Evolutionary conservation across 2,113 vertebrate genomes (phyloP).

Genomic region (Dasyornis broadbenti): DNA sequence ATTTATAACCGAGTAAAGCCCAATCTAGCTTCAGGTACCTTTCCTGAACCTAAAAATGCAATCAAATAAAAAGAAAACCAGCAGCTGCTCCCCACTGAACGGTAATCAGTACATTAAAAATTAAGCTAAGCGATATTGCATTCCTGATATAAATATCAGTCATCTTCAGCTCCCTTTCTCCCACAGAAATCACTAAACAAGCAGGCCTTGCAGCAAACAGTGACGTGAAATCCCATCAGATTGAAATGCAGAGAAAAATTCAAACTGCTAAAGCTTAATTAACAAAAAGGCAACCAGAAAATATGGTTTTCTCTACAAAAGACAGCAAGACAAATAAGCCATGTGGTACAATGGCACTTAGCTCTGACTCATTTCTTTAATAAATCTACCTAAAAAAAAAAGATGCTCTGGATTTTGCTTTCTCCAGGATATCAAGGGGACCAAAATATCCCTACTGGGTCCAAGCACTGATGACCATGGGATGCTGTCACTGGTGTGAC

Average conservation of each 20-base stretch:
- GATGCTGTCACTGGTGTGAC: not conserved
- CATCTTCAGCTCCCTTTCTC: not conserved
- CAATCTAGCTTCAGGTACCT: not conserved
- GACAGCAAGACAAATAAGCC: not conserved
- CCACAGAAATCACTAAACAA: not conserved
- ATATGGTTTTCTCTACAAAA: not conserved
- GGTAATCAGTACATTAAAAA: slow-evolving; percentile 29
- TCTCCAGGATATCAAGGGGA: rapidly evolving
- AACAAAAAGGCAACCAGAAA: not conserved
- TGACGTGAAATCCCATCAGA: not conserved
- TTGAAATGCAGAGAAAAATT: not conserved
- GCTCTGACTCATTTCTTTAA: not conserved
- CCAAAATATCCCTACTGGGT: not conserved
- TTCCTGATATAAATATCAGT: not conserved
- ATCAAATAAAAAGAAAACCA: not conserved
- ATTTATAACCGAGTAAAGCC: not conserved
- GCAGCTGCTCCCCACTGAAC: not conserved
- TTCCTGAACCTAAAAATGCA: not conserved
- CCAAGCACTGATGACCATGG: rapidly evolving
- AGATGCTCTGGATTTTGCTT: not conserved
- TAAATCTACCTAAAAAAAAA: not conserved
- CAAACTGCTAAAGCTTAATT: not conserved
- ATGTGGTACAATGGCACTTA: not conserved
- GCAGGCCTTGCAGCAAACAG: not conserved
- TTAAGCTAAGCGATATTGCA: slow-evolving; percentile 23